Evolutionary conservation across 2,888 invertebrate genomes (phyloP).

Genomic region (Rotaria magnacalcarata): DNA sequence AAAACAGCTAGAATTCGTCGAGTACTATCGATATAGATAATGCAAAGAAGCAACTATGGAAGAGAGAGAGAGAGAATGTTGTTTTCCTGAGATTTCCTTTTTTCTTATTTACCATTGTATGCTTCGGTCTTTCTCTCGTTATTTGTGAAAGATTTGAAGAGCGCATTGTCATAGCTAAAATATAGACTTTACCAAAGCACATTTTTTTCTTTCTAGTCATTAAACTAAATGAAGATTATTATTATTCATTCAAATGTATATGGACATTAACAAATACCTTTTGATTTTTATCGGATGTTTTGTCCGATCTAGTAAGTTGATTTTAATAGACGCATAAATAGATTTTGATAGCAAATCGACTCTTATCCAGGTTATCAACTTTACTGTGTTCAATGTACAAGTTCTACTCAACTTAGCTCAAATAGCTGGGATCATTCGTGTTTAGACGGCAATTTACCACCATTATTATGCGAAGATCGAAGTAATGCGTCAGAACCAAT

Average conservation of each 20-base stretch:
- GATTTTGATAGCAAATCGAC: background rate
- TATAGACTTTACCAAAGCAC: background rate
- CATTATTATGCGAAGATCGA: background rate
- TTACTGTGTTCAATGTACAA: constrained; percentile 1
- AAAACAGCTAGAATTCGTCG: too few species aligned
- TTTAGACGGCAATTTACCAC: background rate
- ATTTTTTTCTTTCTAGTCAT: background rate
- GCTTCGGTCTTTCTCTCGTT: background rate
- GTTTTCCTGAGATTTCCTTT: background rate
- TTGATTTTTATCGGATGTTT: background rate
- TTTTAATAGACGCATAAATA: background rate
- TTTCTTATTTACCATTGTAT: background rate
- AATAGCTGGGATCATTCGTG: background rate
- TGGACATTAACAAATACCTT: background rate
- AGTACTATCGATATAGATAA: background rate
- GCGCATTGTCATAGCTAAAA: background rate
- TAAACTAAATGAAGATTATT: background rate
- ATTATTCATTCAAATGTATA: background rate
- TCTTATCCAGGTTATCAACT: background rate
- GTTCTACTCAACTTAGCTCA: background rate
- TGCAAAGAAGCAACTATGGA: background rate
- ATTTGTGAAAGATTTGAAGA: background rate
- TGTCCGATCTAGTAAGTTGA: background rate
- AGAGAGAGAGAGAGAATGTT: background rate
- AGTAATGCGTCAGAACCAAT: background rate